Percentiles rank a stretch among this genome's conserved stretches.
Conservation (phyloP, 2,113 vertebrate genomes). For the Lophura nycthemera region DNA sequence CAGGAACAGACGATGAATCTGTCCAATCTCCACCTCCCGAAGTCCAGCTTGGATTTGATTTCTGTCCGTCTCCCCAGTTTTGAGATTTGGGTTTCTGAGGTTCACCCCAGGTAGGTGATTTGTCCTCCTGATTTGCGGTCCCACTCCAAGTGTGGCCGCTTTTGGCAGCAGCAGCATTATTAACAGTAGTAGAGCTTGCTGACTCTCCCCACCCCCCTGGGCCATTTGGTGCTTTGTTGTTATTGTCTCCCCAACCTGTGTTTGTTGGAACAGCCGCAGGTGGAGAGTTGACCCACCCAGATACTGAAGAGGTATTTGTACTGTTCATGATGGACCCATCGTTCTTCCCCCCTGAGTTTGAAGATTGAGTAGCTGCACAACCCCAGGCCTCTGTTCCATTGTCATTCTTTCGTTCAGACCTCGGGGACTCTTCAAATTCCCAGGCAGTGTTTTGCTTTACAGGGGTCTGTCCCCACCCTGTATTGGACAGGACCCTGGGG, state of each 20-base stretch:
- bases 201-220: slow-evolving; percentile 91
- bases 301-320: slow-evolving; percentile 88
- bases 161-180: slow-evolving; percentile 85
- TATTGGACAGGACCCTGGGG: slow-evolving; percentile 94
- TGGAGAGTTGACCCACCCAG: slow-evolving; percentile 89
- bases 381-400: slow-evolving; percentile 90
- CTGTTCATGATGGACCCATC: slow-evolving; percentile 86
- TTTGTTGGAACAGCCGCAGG: slow-evolving; percentile 82
- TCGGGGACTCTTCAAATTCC: slow-evolving; percentile 94
- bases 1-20: slow-evolving; percentile 77
- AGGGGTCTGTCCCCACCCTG: slow-evolving; percentile 97
- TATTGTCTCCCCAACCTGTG: slow-evolving; percentile 86
- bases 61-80: slow-evolving; percentile 91
- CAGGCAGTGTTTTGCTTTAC: slow-evolving; percentile 97
- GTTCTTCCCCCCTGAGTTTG: slow-evolving; percentile 89
- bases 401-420: slow-evolving; percentile 87
- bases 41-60: slow-evolving; percentile 88
- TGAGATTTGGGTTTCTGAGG: slow-evolving; percentile 88
- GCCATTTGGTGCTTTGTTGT: slow-evolving; percentile 87
- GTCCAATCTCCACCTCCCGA: slow-evolving; percentile 83
- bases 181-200: slow-evolving; percentile 83
- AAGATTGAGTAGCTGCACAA: slow-evolving; percentile 84
- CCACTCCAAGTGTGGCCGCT: slow-evolving; percentile 90
- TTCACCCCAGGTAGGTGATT: slow-evolving; percentile 91
- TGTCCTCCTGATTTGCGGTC: slow-evolving; percentile 87